phyloP scores from a whole-genome alignment of 2,888 invertebrate species.

The Apoda limacodes region DNA sequence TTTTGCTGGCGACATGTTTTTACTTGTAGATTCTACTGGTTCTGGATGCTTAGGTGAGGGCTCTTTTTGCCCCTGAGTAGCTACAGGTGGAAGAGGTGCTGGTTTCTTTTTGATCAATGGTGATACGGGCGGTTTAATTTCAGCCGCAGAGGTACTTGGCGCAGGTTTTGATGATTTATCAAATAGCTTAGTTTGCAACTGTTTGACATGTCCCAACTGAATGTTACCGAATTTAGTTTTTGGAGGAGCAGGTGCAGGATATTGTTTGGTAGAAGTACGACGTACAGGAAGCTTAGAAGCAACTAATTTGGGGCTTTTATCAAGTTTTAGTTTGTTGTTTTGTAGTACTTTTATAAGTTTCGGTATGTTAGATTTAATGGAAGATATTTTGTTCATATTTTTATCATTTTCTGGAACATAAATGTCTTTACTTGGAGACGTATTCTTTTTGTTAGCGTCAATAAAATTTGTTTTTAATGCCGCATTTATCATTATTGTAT shows the following conservation, averaged over 20 bases:
- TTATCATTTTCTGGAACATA: conserved; percentile 5
- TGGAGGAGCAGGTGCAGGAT: conserved; percentile 56
- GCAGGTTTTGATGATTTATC: conserved; percentile 33
- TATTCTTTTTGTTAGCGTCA: no score
- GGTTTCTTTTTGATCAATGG: conserved; percentile 40
- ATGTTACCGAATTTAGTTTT: conserved; percentile 56
- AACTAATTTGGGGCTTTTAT: conserved; percentile 46
- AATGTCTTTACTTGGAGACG: neutral
- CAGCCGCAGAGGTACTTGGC: conserved; percentile 22
- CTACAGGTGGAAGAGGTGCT: conserved; percentile 42
- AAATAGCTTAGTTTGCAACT: conserved; percentile 55
- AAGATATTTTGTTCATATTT: conserved; percentile 6
- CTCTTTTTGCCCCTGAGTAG: conserved; percentile 21
- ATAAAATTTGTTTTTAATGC: no score
- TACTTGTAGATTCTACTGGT: no score
- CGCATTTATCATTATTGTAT: no score
- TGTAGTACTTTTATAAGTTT: conserved; percentile 42
- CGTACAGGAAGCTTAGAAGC: conserved; percentile 55
- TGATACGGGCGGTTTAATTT: conserved; percentile 43
- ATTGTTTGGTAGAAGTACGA: conserved; percentile 45
- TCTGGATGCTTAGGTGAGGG: conserved; percentile 25
- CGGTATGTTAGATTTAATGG: conserved; percentile 51
- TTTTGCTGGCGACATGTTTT: conserved; percentile 27
- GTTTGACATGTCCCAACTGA: conserved; percentile 59
- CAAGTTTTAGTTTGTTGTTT: conserved; percentile 39